Percentiles rank a stretch among this genome's conserved stretches.
These are phyloP conservation scores for Drosophila macrospina DNA, from an alignment of 2,888 invertebrate genomes.

Conservation along the genomic window DNA sequence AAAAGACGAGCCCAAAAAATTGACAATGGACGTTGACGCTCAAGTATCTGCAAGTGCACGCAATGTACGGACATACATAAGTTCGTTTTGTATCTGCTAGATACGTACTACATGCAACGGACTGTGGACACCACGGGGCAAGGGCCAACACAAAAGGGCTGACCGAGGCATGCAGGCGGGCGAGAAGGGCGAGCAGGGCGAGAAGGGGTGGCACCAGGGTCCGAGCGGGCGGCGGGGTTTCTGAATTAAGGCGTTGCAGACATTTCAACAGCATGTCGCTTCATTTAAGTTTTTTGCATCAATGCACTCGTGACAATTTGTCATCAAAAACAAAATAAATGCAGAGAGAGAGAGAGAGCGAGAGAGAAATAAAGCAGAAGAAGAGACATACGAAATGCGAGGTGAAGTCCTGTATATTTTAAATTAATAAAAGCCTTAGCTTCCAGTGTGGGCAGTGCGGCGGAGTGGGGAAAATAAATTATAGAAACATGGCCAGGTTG, in stretches of 20 bases:
- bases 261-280: conserved; percentile 81
- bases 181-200: background rate
- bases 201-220: background rate
- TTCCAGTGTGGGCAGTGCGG: background rate
- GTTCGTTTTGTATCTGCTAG: conserved; percentile 57
- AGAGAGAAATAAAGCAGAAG: conserved; percentile 10
- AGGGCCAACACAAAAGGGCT: conserved; percentile 41
- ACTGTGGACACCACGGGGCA: conserved; percentile 33
- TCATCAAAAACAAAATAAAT: conserved; percentile 61
- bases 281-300: conserved; percentile 81
- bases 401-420: conserved; percentile 31
- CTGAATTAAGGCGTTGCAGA: conserved; percentile 67
- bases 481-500: background rate
- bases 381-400: conserved; percentile 11
- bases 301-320: conserved; percentile 82
- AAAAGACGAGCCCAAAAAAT: conserved; percentile 55
- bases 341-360: too few species aligned
- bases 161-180: background rate
- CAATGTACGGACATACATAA: conserved; percentile 47
- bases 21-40: conserved; percentile 67
- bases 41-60: conserved; percentile 78
- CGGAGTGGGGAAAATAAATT: background rate
- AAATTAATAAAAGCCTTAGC: conserved; percentile 29
- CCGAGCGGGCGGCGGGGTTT: conserved; percentile 19
- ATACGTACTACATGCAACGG: conserved; percentile 37